Conservation (phyloP, 2,797 vertebrate genomes). For the Enteromius unitaeniatus region DNA sequence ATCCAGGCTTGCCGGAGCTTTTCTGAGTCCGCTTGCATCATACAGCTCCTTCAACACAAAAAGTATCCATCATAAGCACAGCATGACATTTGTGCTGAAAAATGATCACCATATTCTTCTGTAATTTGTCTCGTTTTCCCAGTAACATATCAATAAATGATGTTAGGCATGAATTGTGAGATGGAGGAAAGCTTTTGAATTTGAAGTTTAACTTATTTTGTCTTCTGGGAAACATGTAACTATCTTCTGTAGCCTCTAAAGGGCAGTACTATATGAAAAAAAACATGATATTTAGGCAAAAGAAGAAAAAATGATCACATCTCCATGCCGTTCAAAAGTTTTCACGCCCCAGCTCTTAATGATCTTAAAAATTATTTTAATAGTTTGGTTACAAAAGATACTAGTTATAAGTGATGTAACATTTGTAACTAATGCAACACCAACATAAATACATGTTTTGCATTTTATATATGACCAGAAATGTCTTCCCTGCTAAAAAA, state of each 20-base stretch:
- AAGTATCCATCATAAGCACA: background rate
- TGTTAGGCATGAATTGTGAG: background rate
- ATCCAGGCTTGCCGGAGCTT: conserved; percentile 97
- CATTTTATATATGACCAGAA: background rate
- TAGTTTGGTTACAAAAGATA: background rate
- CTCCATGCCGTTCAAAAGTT: no score
- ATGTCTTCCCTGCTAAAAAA: no score
- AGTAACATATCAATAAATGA: background rate
- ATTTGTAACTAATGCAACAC: background rate
- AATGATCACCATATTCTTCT: background rate
- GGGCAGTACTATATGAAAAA: background rate
- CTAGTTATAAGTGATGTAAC: background rate
- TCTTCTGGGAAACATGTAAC: background rate
- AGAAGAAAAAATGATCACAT: no score
- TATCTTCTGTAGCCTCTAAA: background rate
- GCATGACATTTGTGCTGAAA: conserved; percentile 44
- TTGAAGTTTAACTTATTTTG: background rate
- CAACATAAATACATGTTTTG: background rate
- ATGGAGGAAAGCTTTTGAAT: background rate
- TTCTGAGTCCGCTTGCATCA: conserved; percentile 97
- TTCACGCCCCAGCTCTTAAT: no score
- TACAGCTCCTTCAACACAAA: conserved; percentile 86
- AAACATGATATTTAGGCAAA: no score
- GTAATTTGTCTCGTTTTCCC: background rate
- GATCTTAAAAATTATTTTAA: background rate